Evolutionary conservation across 1,140 invertebrate genomes (phyloP).

Genomic region (Physella acuta): DNA sequence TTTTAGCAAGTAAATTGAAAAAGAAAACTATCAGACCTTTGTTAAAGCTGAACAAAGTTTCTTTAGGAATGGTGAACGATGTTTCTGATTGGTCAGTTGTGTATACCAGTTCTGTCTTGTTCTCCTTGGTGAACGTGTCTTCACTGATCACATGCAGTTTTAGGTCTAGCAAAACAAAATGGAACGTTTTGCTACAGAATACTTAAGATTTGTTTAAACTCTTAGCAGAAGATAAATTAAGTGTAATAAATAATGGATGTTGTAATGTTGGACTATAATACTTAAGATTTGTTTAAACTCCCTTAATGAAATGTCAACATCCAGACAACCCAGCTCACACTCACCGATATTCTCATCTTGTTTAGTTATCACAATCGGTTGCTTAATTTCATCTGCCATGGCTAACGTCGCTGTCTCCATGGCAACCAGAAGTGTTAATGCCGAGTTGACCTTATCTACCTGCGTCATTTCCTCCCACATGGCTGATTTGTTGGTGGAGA

Average conservation of each 20-base stretch:
- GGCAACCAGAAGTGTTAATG: slow-evolving; percentile 44
- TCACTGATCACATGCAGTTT: too few relatives aligned
- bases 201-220: too few relatives aligned
- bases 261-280: too few relatives aligned
- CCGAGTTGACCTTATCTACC: slow-evolving; percentile 40
- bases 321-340: not conserved
- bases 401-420: slow-evolving; percentile 87
- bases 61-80: not conserved
- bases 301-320: not conserved
- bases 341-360: slow-evolving; percentile 47
- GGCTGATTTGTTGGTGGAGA: slow-evolving; percentile 80
- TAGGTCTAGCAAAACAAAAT: too few relatives aligned
- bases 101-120: not conserved
- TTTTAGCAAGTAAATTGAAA: not conserved
- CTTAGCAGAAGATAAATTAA: too few relatives aligned
- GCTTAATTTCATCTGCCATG: slow-evolving; percentile 77
- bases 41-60: not conserved
- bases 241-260: too few relatives aligned
- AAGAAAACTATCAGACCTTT: not conserved
- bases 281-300: too few relatives aligned
- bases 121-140: not conserved
- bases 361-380: slow-evolving; percentile 35
- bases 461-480: slow-evolving; percentile 80
- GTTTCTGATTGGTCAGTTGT: not conserved
- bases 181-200: too few relatives aligned